Conservation (phyloP, 2,888 invertebrate genomes). For the Drosophila ustulata region DNA sequence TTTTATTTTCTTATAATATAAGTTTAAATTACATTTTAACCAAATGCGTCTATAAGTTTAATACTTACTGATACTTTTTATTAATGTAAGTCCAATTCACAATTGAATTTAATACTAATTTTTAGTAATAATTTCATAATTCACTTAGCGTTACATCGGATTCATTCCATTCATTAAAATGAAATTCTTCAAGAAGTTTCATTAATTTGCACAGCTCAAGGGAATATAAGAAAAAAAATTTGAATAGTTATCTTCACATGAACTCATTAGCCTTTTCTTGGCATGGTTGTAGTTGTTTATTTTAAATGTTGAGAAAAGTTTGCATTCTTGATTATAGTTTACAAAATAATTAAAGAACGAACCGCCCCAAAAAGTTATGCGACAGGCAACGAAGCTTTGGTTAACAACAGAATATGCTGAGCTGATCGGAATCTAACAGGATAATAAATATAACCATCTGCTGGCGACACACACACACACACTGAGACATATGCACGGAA, state of each 20-base stretch:
- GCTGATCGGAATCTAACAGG: slow-evolving; percentile 1
- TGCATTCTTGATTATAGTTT: background rate
- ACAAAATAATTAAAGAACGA: background rate
- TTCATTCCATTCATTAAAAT: too few species aligned
- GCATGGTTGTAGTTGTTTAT: too few species aligned
- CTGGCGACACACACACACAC: background rate
- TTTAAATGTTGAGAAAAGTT: background rate
- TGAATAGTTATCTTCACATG: too few species aligned
- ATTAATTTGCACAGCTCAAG: too few species aligned
- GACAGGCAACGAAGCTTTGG: background rate
- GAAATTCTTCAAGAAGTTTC: too few species aligned
- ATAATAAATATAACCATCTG: slow-evolving; percentile 9
- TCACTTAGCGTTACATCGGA: too few species aligned
- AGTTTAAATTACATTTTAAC: background rate
- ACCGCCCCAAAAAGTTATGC: background rate
- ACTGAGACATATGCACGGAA: slow-evolving; percentile 22
- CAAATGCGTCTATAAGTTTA: too few species aligned
- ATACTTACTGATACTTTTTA: too few species aligned
- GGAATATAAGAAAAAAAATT: too few species aligned
- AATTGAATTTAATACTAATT: background rate
- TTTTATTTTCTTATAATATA: too few species aligned
- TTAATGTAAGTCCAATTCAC: background rate
- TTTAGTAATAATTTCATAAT: too few species aligned
- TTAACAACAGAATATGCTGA: background rate
- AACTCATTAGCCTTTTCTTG: too few species aligned